phyloP scores from a whole-genome alignment of 1,140 invertebrate species.

The Dreissena polymorpha region DNA sequence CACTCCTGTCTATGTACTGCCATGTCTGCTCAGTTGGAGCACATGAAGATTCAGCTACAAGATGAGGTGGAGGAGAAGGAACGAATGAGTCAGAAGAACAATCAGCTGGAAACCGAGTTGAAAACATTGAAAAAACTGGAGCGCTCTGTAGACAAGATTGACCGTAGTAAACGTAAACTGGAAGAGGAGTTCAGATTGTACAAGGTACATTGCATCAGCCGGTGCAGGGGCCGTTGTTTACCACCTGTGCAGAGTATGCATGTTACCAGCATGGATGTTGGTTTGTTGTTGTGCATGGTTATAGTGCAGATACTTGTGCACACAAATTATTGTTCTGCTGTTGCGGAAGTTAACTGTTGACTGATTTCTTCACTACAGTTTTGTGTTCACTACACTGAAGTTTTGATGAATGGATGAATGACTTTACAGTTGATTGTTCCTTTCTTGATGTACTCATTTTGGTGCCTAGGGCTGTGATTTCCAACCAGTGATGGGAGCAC shows the following conservation, averaged over 20 bases:
- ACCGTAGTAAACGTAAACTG: slow-evolving; percentile 61
- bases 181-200: slow-evolving; percentile 61
- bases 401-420: too few species aligned
- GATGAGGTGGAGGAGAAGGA: slow-evolving; percentile 65
- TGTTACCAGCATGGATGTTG: slow-evolving; percentile 12
- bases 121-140: slow-evolving; percentile 58
- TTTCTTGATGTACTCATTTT: too few species aligned
- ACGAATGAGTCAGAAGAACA: slow-evolving; percentile 57
- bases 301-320: neutral
- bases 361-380: too few species aligned
- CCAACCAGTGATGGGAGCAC: too few species aligned
- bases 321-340: neutral
- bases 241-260: neutral
- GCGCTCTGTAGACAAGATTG: slow-evolving; percentile 60
- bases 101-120: slow-evolving; percentile 61
- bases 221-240: too few species aligned
- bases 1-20: too few species aligned
- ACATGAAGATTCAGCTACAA: slow-evolving; percentile 61
- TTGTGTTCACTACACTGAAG: too few species aligned
- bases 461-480: too few species aligned
- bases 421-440: too few species aligned
- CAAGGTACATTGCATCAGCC: slow-evolving; percentile 58
- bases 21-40: slow-evolving; percentile 54
- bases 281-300: neutral
- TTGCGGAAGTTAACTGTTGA: neutral